phyloP scores from a whole-genome alignment of 2,113 vertebrate species.

The Ceuthmochares aereus region DNA sequence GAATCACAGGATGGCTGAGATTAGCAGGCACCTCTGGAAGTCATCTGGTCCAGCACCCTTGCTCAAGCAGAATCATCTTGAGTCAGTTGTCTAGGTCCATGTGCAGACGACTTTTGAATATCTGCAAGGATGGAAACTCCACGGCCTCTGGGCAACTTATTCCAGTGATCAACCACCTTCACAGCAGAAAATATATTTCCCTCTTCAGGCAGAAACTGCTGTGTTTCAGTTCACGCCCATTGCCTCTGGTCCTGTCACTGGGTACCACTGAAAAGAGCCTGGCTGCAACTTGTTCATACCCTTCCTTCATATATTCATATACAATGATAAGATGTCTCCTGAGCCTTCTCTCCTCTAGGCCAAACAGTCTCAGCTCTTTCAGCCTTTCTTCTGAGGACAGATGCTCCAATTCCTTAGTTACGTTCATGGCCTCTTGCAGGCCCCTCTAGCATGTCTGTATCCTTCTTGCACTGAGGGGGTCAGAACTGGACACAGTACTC shows the following conservation, averaged over 20 bases:
- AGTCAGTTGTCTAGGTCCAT: background rate
- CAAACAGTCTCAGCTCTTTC: background rate
- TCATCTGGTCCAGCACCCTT: too few species aligned
- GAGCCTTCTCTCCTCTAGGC: background rate
- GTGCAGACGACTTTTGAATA: background rate
- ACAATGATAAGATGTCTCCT: rapidly evolving
- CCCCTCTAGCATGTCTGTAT: too few species aligned
- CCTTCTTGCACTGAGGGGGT: too few species aligned
- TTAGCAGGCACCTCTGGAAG: background rate
- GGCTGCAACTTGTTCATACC: background rate
- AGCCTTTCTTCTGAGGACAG: background rate
- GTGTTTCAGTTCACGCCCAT: background rate
- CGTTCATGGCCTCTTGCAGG: too few species aligned
- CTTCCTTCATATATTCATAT: background rate
- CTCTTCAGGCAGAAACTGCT: background rate
- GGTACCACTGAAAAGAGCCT: background rate
- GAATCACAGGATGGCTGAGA: background rate
- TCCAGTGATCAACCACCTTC: background rate
- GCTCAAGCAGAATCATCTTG: background rate
- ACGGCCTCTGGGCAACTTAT: background rate
- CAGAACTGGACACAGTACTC: too few species aligned
- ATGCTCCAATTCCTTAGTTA: too few species aligned
- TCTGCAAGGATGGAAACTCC: background rate
- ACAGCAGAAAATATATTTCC: background rate
- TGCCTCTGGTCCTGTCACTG: background rate